Evolutionary conservation across 2,113 vertebrate genomes (phyloP).

Genomic region (Gymnogyps californianus): DNA sequence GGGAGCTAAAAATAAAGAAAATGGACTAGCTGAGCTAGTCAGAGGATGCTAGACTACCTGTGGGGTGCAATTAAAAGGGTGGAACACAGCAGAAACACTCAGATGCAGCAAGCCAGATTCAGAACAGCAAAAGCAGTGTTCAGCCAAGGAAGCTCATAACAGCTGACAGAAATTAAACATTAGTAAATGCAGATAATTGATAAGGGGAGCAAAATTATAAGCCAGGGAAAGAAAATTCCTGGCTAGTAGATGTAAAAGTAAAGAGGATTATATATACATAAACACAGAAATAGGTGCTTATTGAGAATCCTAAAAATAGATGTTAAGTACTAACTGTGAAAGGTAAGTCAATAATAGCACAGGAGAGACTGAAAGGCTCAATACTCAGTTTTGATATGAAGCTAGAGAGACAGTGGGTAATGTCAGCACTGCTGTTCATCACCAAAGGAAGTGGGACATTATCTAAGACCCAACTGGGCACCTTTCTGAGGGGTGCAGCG

Average conservation of each 20-base stretch:
- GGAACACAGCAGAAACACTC: not conserved
- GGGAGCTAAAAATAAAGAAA: constrained; percentile 41
- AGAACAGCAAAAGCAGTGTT: not conserved
- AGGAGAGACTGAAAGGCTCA: not conserved
- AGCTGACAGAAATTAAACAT: not conserved
- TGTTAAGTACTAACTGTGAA: not conserved
- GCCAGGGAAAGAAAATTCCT: not conserved
- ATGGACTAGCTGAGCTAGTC: not conserved
- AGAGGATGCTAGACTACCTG: constrained; percentile 12
- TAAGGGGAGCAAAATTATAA: not conserved
- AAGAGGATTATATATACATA: not conserved
- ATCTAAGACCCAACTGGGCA: not conserved
- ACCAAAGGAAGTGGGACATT: not conserved
- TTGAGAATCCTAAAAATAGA: not conserved
- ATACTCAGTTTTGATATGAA: not conserved
- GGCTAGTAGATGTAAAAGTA: not conserved
- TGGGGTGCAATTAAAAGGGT: constrained; percentile 7
- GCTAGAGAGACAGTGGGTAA: not conserved
- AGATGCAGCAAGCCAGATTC: not conserved
- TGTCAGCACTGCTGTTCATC: not conserved
- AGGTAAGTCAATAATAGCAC: not conserved
- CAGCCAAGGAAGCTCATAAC: not conserved
- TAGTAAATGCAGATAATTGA: not conserved
- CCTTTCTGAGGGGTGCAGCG: not conserved
- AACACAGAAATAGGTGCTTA: not conserved